Evolutionary conservation across 1,140 invertebrate species (phyloP).

Genomic region (Nasonia giraulti): DNA sequence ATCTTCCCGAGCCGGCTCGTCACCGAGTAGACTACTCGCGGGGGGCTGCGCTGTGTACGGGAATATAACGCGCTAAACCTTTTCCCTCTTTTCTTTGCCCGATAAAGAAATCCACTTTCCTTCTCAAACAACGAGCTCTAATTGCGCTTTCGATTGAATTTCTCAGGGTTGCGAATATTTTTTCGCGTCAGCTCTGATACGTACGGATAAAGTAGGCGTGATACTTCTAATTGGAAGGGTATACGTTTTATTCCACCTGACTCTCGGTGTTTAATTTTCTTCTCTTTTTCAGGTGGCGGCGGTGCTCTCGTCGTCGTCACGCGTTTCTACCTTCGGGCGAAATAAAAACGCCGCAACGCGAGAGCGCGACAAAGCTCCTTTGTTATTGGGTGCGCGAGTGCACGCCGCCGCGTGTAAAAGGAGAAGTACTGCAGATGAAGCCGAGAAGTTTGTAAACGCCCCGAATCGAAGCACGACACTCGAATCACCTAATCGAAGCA

Average conservation of each 20-base stretch:
- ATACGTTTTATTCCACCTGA: not conserved
- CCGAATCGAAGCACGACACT: not conserved
- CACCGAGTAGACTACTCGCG: not conserved
- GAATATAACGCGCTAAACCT: slow-evolving; percentile 15
- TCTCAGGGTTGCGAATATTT: slow-evolving; percentile 43
- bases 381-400: not conserved
- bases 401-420: slow-evolving; percentile 29
- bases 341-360: no score
- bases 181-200: not conserved
- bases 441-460: slow-evolving; percentile 16
- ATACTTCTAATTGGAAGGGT: slow-evolving; percentile 66
- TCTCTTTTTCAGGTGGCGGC: slow-evolving; percentile 44
- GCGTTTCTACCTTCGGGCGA: not conserved
- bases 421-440: not conserved
- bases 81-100: slow-evolving; percentile 6
- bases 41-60: not conserved
- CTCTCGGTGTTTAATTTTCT: slow-evolving; percentile 57
- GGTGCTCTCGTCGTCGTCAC: not conserved
- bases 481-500: no score
- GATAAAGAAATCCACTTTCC: slow-evolving; percentile 35
- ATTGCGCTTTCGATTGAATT: slow-evolving; percentile 45
- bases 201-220: slow-evolving; percentile 55
- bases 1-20: not conserved
- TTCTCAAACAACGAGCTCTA: slow-evolving; percentile 29
- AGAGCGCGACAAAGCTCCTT: not conserved